Evolutionary conservation across 2,888 invertebrate genomes (phyloP).

Genomic region (Diloba caeruleocephala): DNA sequence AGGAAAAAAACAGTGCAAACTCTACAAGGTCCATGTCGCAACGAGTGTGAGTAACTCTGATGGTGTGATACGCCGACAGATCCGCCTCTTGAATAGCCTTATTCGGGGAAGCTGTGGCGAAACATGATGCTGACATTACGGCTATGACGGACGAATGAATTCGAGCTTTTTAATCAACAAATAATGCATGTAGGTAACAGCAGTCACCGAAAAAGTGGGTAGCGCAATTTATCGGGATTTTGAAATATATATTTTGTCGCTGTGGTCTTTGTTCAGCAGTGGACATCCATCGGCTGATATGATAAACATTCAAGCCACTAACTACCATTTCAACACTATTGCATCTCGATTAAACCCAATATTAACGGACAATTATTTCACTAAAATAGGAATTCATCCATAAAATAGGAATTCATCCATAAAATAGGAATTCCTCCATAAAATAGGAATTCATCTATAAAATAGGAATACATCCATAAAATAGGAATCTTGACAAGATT

Average conservation of each 20-base stretch:
- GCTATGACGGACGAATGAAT: constrained; percentile 32
- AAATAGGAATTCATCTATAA: too few species aligned
- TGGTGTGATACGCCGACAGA: constrained; percentile 59
- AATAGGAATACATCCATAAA: constrained; percentile 5
- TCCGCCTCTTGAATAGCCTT: constrained; percentile 75
- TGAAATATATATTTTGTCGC: too few species aligned
- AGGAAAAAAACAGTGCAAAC: constrained; percentile 19
- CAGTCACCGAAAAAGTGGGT: too few species aligned
- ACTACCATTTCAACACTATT: too few species aligned
- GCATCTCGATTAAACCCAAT: too few species aligned
- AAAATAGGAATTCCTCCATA: too few species aligned
- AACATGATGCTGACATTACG: constrained; percentile 49
- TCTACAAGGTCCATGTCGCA: constrained; percentile 66
- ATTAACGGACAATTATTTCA: too few species aligned
- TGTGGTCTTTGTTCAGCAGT: too few species aligned
- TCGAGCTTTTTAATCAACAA: constrained; percentile 14
- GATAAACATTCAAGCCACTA: too few species aligned
- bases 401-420: background rate
- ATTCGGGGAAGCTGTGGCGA: constrained; percentile 70
- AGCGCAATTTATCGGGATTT: too few species aligned
- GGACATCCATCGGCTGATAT: too few species aligned
- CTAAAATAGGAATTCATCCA: too few species aligned
- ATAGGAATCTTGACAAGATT: constrained; percentile 14
- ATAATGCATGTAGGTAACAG: background rate
- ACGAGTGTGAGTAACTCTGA: constrained; percentile 64